A percentile compares a stretch with the other conserved stretches of the same genome.
phyloP scores from a whole-genome alignment of 2,797 vertebrate species.

The Iguana delicatissima region DNA sequence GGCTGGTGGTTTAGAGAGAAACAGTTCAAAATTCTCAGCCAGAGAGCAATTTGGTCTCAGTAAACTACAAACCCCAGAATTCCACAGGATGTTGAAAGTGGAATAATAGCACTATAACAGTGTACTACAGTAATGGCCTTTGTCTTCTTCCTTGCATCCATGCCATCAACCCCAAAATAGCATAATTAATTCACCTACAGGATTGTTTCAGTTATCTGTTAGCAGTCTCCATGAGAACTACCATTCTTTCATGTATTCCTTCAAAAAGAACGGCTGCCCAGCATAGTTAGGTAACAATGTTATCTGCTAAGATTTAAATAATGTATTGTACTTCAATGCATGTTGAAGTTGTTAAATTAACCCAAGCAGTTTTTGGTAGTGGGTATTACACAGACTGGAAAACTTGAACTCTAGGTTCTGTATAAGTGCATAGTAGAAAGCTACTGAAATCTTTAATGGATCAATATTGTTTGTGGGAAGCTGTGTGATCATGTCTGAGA shows the following conservation, averaged over 20 bases:
- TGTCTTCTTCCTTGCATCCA: conserved; percentile 3
- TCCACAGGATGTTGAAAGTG: too few relatives aligned
- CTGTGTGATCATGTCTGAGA: neutral
- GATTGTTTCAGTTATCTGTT: neutral
- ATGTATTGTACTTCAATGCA: neutral
- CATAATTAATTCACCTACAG: conserved; percentile 19
- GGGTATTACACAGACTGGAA: neutral
- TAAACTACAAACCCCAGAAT: too few relatives aligned
- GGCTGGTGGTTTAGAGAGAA: too few relatives aligned
- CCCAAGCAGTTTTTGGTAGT: neutral
- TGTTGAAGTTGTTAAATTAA: neutral
- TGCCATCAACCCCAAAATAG: conserved; percentile 8
- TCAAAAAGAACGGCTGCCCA: neutral
- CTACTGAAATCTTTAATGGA: neutral
- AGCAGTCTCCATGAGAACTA: neutral
- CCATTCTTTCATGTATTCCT: neutral
- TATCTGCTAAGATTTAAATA: neutral
- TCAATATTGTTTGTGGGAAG: neutral
- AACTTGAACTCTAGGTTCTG: neutral
- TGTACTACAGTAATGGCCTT: neutral
- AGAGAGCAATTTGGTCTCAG: too few relatives aligned
- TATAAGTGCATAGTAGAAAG: neutral
- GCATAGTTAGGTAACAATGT: neutral
- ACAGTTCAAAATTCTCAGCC: too few relatives aligned
- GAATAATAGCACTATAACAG: too few relatives aligned